Conservation (phyloP, 2,113 vertebrate genomes). For the human (Homo sapiens) region DNA sequence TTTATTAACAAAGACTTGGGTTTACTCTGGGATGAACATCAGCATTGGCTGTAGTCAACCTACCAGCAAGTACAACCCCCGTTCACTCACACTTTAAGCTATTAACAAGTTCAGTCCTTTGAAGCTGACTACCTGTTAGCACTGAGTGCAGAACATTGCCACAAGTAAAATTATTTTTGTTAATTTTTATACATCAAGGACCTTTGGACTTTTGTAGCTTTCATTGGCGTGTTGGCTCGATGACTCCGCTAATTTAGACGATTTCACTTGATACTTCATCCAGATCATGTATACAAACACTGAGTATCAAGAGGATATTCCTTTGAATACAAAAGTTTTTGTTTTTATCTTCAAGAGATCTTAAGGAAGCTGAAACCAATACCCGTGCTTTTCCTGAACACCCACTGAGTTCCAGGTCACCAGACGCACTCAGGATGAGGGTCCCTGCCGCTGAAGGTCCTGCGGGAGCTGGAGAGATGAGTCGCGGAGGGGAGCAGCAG, state of each 20-base stretch:
- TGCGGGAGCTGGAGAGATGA: not conserved
- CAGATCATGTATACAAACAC: not conserved
- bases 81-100: not conserved
- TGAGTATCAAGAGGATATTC: not conserved
- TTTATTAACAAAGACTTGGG: too few relatives aligned
- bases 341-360: not conserved
- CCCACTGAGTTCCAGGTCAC: not conserved
- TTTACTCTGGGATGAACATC: not conserved
- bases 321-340: not conserved
- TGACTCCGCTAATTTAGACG: not conserved
- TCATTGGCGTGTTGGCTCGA: not conserved
- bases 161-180: not conserved
- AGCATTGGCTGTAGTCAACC: not conserved
- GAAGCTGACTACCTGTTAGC: not conserved
- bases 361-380: not conserved
- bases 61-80: not conserved
- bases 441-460: not conserved
- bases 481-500: not conserved
- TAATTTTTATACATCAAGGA: not conserved
- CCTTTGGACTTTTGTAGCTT: not conserved
- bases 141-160: not conserved
- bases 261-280: not conserved
- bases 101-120: not conserved
- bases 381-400: not conserved
- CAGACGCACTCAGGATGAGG: not conserved